These are phyloP conservation scores for Mayetiola destructor DNA, from an alignment of 2,888 invertebrate genomes.

Conservation along the genomic window DNA sequence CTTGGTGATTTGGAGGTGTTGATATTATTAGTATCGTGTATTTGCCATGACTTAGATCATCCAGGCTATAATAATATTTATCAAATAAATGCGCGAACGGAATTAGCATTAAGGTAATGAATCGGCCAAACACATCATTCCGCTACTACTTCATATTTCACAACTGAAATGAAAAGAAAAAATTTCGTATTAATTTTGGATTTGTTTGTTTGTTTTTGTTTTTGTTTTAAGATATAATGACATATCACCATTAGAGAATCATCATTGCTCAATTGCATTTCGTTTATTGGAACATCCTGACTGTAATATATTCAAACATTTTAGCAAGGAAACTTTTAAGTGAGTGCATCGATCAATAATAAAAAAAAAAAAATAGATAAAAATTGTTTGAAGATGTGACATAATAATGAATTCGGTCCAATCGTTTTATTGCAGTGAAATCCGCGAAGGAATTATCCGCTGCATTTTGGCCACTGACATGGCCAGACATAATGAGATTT, in stretches of 20 bases:
- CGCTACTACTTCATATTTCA: no score
- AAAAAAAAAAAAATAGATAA: neutral
- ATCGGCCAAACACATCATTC: no score
- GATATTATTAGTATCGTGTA: slow-evolving; percentile 60
- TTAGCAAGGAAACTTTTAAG: slow-evolving; percentile 46
- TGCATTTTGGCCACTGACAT: slow-evolving; percentile 65
- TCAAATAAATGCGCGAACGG: slow-evolving; percentile 71
- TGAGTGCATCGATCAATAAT: slow-evolving; percentile 24
- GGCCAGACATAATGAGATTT: slow-evolving; percentile 65
- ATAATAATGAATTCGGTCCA: neutral
- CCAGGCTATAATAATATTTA: slow-evolving; percentile 66
- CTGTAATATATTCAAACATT: slow-evolving; percentile 62
- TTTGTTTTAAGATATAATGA: slow-evolving; percentile 49
- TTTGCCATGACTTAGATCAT: slow-evolving; percentile 69
- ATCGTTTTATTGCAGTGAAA: slow-evolving; percentile 32
- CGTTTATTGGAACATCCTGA: slow-evolving; percentile 63
- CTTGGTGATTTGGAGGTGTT: slow-evolving; percentile 62
- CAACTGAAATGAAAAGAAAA: neutral
- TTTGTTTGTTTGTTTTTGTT: neutral
- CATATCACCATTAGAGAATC: slow-evolving; percentile 73
- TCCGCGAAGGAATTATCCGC: slow-evolving; percentile 64
- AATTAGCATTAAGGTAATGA: slow-evolving; percentile 55
- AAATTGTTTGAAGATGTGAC: neutral
- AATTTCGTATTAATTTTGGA: neutral
- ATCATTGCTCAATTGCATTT: slow-evolving; percentile 74